Base-by-base conservation (phyloP, 1,140 invertebrate genomes). In the Zaprionus kolodkinae region DNA sequence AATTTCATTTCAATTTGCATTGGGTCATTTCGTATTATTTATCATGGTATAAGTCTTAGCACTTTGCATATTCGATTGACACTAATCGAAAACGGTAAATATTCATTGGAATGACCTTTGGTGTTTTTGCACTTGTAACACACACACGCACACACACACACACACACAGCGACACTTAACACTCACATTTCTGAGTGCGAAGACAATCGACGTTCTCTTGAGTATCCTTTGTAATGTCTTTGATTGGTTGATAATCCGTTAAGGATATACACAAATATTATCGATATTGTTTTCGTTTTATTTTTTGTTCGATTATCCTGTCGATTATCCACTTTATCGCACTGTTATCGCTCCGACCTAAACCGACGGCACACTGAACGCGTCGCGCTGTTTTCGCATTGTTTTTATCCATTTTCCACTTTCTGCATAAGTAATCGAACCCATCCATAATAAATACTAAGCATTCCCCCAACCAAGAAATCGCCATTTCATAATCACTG, bases 291-390 rank as follows among this genome's bases (percentile, higher is more conserved):
- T 13, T 12, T 10, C 15, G 21, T 21, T 21, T 21, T 21, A 1
- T 21, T 21, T 1, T 15, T 55, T 15, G n/a, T 61, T 21, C 17
- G 48, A 10, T 48, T 57, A 45, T 62, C 43, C 66, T 30, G 13
- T 33, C 40, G 77, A 45, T 15, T 74, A 62, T 69, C 12, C 59
- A 43, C 48, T 36, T 68, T 55, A 55, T 55, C 52, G 21, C 71
- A 48, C 45, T 77, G 56, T 38, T 75, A 85, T 80, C 45, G 71
- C 57, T 79, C 66, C 75, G 85, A 90, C 72, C 70, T 76, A 62
- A 72, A 72, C 74, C 85, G 70, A 76, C 77, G 59, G 68, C 74
- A 79, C 72, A 89, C 85, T 89, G 85, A 89, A 89, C 81, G 80
- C 76, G 78, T 43, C 66, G 69, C 77, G 78, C 55, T 72, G 33